These are phyloP conservation scores for Caerostris darwini DNA, from an alignment of 1,140 invertebrate species.

Conservation along the genomic window DNA sequence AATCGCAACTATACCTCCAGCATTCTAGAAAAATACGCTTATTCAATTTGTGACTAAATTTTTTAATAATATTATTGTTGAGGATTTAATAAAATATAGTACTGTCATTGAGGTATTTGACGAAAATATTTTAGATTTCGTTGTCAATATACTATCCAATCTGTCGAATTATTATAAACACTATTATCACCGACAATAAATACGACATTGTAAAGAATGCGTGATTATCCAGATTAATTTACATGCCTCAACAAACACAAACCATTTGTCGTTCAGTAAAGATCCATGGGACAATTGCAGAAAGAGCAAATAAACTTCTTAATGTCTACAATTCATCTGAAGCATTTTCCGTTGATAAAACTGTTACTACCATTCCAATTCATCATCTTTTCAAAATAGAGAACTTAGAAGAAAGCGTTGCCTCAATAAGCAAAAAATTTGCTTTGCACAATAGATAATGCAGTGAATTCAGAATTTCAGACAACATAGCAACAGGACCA, in stretches of 20 bases:
- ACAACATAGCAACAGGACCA: no score
- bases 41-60: neutral
- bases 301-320: neutral
- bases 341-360: neutral
- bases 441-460: no score
- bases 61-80: neutral
- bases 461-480: no score
- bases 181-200: neutral
- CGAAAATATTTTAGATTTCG: constrained; percentile 1
- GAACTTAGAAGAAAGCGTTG: no score
- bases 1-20: no score
- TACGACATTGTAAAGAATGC: neutral
- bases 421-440: no score
- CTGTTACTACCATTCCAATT: neutral
- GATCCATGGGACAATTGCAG: neutral
- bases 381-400: no score
- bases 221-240: neutral
- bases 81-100: neutral
- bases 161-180: no score
- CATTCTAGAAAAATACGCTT: neutral
- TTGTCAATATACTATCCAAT: neutral
- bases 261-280: neutral
- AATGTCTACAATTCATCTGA: neutral
- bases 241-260: neutral
- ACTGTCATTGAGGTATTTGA: neutral